phyloP scores from a whole-genome alignment of 2,888 invertebrate species.

The Leistus spinibarbis region DNA sequence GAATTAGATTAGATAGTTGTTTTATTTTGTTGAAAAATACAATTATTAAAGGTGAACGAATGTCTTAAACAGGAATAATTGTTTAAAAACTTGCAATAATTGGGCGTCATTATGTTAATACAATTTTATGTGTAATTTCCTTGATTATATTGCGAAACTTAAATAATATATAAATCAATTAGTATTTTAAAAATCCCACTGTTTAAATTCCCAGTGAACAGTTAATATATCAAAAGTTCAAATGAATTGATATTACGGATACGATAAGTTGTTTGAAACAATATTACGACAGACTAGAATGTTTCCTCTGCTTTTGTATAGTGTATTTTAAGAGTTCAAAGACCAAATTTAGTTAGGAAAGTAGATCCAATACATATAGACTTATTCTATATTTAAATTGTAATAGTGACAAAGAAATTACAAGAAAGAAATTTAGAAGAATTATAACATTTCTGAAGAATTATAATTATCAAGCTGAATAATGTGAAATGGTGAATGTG shows the following conservation, averaged over 20 bases:
- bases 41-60: too few relatives aligned
- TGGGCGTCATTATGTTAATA: too few relatives aligned
- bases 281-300: too few relatives aligned
- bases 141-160: not conserved
- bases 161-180: not conserved
- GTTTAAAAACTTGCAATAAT: too few relatives aligned
- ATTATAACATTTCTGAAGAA: not conserved
- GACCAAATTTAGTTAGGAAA: not conserved
- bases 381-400: not conserved
- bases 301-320: too few relatives aligned
- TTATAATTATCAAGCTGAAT: not conserved
- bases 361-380: not conserved
- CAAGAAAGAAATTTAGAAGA: not conserved
- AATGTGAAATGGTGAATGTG: not conserved
- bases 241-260: too few relatives aligned
- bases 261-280: too few relatives aligned
- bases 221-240: too few relatives aligned
- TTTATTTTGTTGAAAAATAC: too few relatives aligned
- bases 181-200: not conserved
- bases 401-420: not conserved
- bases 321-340: not conserved
- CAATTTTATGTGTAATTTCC: not conserved
- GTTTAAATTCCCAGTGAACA: not conserved
- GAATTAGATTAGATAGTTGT: too few relatives aligned
- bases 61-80: too few relatives aligned